phyloP scores from a whole-genome alignment of 2,888 invertebrate genomes.

The Aspidiotus destructor region DNA sequence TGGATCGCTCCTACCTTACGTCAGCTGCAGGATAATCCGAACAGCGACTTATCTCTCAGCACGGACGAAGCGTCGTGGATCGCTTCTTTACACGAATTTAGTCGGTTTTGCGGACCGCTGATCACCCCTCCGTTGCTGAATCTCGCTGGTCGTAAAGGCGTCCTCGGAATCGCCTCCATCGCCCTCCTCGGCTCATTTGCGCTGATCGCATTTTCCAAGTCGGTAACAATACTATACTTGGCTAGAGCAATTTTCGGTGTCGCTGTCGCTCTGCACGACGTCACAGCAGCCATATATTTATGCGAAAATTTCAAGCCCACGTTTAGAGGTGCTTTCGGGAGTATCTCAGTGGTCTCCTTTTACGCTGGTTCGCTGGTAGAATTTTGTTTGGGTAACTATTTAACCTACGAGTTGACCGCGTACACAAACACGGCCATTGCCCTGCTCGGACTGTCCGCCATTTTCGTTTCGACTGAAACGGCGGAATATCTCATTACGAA shows the following conservation, averaged over 20 bases:
- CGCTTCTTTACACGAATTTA: slow-evolving; percentile 25
- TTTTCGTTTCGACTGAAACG: slow-evolving; percentile 36
- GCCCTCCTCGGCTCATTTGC: slow-evolving; percentile 5
- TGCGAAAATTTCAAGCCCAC: slow-evolving; percentile 36
- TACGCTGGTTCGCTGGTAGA: slow-evolving; percentile 37
- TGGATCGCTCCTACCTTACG: slow-evolving; percentile 25
- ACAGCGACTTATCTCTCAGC: slow-evolving; percentile 8
- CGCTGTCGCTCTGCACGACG: slow-evolving; percentile 37
- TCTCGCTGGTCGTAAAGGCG: slow-evolving; percentile 16
- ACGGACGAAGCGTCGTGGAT: slow-evolving; percentile 20
- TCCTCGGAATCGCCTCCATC: slow-evolving; percentile 5
- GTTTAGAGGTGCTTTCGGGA: slow-evolving; percentile 36
- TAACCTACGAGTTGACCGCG: slow-evolving; percentile 35
- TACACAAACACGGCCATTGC: slow-evolving; percentile 34
- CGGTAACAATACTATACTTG: slow-evolving; percentile 33
- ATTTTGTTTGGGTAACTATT: slow-evolving; percentile 36
- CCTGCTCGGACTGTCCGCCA: slow-evolving; percentile 32
- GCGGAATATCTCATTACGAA: slow-evolving; percentile 35
- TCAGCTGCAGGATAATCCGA: background rate
- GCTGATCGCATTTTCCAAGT: slow-evolving; percentile 8
- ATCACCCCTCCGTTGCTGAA: background rate
- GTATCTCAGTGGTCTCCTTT: slow-evolving; percentile 36
- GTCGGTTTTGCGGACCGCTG: slow-evolving; percentile 21
- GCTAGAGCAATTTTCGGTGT: slow-evolving; percentile 36
- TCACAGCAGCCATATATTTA: slow-evolving; percentile 36